Percentiles rank a stretch among this genome's conserved stretches.
Conservation (phyloP, 1,140 invertebrate species). For the Choristoneura fumiferana region DNA sequence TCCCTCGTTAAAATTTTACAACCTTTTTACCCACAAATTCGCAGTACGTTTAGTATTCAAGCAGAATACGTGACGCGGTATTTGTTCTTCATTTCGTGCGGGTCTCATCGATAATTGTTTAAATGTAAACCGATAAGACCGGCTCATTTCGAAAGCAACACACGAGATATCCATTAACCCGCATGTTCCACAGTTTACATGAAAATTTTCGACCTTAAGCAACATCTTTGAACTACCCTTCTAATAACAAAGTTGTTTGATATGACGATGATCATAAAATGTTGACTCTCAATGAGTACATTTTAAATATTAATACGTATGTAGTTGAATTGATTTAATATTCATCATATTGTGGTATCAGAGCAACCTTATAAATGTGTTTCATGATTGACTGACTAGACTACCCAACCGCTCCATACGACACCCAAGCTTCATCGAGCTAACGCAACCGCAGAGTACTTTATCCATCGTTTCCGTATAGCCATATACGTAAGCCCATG, state of each 20-base stretch:
- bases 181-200: constrained; percentile 46
- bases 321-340: no score
- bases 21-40: not conserved
- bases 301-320: no score
- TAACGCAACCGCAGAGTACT: constrained; percentile 48
- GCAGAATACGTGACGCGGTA: not conserved
- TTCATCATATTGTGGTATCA: no score
- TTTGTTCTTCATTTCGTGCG: constrained; percentile 19
- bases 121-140: not conserved
- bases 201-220: constrained; percentile 40
- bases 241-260: constrained; percentile 20
- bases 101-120: constrained; percentile 10
- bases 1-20: constrained; percentile 18
- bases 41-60: constrained; percentile 14
- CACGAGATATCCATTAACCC: constrained; percentile 51
- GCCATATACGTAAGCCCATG: constrained; percentile 40
- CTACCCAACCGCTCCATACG: not conserved
- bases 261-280: no score
- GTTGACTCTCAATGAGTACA: not conserved
- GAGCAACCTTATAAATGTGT: not conserved
- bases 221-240: constrained; percentile 44
- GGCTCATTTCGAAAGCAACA: constrained; percentile 35
- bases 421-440: constrained; percentile 32
- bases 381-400: constrained; percentile 11
- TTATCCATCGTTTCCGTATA: constrained; percentile 52